Conservation (phyloP, 2,888 invertebrate species). For the Ctena decussata region DNA sequence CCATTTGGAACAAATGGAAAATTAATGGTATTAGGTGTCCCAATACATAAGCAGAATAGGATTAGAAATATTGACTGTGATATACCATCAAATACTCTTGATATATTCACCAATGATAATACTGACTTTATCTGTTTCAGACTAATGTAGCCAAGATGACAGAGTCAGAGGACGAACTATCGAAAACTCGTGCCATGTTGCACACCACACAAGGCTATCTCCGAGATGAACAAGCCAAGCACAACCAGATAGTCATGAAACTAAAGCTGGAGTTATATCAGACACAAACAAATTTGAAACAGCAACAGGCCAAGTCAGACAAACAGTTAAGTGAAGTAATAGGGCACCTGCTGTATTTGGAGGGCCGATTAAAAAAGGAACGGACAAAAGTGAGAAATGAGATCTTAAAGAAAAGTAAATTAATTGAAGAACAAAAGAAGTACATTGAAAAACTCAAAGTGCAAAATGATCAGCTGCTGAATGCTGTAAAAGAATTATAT, state of each 20-base stretch:
- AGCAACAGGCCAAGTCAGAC: slow-evolving; percentile 66
- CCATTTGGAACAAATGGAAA: no score
- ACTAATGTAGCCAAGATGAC: not conserved
- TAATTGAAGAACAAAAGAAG: slow-evolving; percentile 70
- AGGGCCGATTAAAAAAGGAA: slow-evolving; percentile 76
- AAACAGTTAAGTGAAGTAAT: slow-evolving; percentile 75
- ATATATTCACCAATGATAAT: no score
- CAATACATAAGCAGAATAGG: no score
- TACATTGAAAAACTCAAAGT: slow-evolving; percentile 73
- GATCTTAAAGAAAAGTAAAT: slow-evolving; percentile 71
- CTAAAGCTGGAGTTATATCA: slow-evolving; percentile 73
- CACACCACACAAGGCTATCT: slow-evolving; percentile 65
- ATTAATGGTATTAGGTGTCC: no score
- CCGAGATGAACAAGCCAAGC: slow-evolving; percentile 67
- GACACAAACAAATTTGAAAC: slow-evolving; percentile 67
- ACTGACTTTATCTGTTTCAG: not conserved
- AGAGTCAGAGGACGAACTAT: slow-evolving; percentile 49
- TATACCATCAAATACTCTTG: no score
- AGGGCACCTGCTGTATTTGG: slow-evolving; percentile 76
- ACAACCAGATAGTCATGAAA: slow-evolving; percentile 70
- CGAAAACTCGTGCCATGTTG: slow-evolving; percentile 49
- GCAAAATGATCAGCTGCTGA: slow-evolving; percentile 74
- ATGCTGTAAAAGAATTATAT: slow-evolving; percentile 75
- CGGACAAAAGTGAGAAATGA: slow-evolving; percentile 70
- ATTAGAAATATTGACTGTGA: no score